A percentile compares a stretch with the other conserved stretches of the same genome.
phyloP scores from a whole-genome alignment of 2,797 vertebrate species.

The Enteromius argenteus region DNA sequence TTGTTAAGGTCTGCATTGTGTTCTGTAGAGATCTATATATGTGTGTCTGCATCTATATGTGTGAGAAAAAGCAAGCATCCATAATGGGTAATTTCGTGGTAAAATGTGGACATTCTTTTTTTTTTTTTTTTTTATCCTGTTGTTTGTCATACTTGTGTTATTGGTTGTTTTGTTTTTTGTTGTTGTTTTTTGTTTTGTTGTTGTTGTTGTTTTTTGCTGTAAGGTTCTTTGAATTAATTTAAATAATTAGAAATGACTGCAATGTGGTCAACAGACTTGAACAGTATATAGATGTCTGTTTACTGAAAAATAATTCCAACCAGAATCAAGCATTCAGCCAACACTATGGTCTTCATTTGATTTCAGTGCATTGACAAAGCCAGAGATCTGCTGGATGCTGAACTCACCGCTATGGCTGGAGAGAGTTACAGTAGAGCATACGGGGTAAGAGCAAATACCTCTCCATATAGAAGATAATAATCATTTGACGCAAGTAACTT shows the following conservation, averaged over 20 bases:
- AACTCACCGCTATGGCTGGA: slow-evolving; percentile 98
- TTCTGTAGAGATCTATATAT: not conserved
- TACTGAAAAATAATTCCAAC: not conserved
- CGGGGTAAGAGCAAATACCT: slow-evolving; percentile 82
- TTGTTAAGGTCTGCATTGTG: not conserved
- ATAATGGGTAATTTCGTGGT: too few species aligned
- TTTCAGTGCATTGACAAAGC: slow-evolving; percentile 97
- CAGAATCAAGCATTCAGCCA: not conserved
- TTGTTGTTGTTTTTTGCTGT: too few species aligned
- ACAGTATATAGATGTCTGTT: not conserved
- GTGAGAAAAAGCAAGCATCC: not conserved
- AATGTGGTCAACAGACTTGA: not conserved
- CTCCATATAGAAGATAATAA: not conserved
- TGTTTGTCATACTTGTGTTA: too few species aligned
- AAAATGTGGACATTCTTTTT: not conserved
- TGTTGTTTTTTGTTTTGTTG: too few species aligned
- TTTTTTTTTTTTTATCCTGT: not conserved
- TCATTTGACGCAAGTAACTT: not conserved
- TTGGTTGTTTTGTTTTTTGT: too few species aligned
- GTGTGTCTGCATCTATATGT: not conserved
- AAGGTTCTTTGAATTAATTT: not conserved
- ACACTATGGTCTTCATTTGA: not conserved
- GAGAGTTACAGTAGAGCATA: slow-evolving; percentile 99
- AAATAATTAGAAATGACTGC: not conserved
- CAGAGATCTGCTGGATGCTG: slow-evolving; percentile 94